Evolutionary conservation across 1,140 invertebrate genomes (phyloP).

Genomic region (Drosophila busckii): DNA sequence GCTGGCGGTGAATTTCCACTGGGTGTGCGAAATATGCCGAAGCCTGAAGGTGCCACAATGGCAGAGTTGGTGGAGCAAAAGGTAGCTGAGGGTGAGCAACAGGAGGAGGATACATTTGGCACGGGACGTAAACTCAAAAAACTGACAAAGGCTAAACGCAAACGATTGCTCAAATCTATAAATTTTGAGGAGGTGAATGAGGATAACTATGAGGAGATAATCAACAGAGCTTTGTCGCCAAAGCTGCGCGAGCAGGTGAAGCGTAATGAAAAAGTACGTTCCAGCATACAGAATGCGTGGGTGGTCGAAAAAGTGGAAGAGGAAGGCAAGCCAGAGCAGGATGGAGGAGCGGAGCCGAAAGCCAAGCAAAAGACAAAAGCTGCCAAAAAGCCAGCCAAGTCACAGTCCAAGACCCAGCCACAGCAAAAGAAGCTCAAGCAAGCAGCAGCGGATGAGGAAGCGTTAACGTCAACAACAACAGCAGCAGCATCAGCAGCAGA

Average conservation of each 20-base stretch:
- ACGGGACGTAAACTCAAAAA: constrained; percentile 65
- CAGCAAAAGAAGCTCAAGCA: constrained; percentile 5
- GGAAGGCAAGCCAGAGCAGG: not conserved
- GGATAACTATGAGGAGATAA: constrained; percentile 62
- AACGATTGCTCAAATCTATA: constrained; percentile 59
- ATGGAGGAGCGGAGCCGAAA: not conserved
- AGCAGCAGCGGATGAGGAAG: no score
- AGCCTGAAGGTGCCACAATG: constrained; percentile 39
- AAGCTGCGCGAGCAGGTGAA: constrained; percentile 52
- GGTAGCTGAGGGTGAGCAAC: constrained; percentile 50
- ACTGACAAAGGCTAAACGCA: constrained; percentile 69
- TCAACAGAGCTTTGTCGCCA: constrained; percentile 49
- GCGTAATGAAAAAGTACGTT: constrained; percentile 49
- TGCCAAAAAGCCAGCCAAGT: constrained; percentile 1
- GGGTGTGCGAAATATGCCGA: constrained; percentile 80
- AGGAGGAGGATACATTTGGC: constrained; percentile 62
- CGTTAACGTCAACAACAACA: no score
- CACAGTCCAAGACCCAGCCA: constrained; percentile 11
- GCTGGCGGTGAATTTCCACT: constrained; percentile 83
- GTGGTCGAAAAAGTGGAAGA: constrained; percentile 63
- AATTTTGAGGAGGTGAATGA: constrained; percentile 70
- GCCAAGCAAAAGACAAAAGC: not conserved
- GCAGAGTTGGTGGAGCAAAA: constrained; percentile 65
- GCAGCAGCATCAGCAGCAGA: not conserved
- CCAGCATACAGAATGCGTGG: constrained; percentile 49